Evolutionary conservation across 2,888 invertebrate species (phyloP), one percentile per base, ranked within the genome.

Genomic region (Caenorhabditis wallacei): DNA sequence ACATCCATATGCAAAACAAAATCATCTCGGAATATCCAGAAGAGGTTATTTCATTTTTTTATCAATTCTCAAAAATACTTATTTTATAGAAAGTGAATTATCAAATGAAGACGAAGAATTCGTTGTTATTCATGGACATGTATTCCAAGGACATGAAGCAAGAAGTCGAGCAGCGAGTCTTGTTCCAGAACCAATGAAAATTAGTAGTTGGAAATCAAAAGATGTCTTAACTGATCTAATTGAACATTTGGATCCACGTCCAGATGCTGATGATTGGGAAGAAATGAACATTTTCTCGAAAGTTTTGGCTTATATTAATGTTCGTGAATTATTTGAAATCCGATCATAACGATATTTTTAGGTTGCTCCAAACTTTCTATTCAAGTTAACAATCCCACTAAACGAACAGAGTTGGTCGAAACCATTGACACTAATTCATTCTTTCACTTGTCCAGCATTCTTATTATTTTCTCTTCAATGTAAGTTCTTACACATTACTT

Each of bases 331-430:
- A 1, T 59, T 54, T n/a, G n/a, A n/a, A n/a, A 16, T n/a, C 16
- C 2, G 2, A 4, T 10, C 20, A 20, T 35, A 10, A 11, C 4
- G 0, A 18, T 16, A 43, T 48, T 18, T n/a, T 68, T 89, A 94
- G 93, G 89, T 92, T 40, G 94, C 94, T 0, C 92, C 93, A 0
- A 92, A 94, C 85, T 85, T 94, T 20, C 1, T 94, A 0, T 92
- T 95, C 10, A 93, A 93, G 59, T 87, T 94, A 8, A 93, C 94
- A 1, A 92, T 94, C 37, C 94, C 95, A 0, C 92, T 94, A 10
- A 94, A 94, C 18, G 94, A 87, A 24, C 57, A 51, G 40, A 72
- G 82, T 20, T 95, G 95, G 95, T 94, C 94, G 78, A 93, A 94
- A 88, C 91, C 94, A 54, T 92, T 95, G 18, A 94, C 94, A 85